Evolutionary conservation across 2,888 invertebrate species (phyloP).

Genomic region (Marronus borbonicus): DNA sequence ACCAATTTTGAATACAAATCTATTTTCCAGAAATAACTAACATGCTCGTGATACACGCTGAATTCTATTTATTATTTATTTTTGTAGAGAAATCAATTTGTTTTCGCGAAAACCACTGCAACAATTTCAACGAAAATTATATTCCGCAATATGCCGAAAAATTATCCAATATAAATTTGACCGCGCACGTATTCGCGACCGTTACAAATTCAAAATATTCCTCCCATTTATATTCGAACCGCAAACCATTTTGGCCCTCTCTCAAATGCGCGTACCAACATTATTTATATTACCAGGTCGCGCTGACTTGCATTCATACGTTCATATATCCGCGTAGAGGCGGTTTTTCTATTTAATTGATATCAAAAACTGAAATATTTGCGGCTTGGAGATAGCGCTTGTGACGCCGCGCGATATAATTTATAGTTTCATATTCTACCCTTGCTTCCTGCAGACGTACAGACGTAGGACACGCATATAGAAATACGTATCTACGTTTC

Average conservation of each 20-base stretch:
- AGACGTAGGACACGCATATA: too few relatives aligned
- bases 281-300: slow-evolving; percentile 5
- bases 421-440: slow-evolving; percentile 24
- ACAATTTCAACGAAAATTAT: too few relatives aligned
- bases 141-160: too few relatives aligned
- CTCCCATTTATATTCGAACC: slow-evolving; percentile 5
- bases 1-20: too few relatives aligned
- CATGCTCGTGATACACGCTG: too few relatives aligned
- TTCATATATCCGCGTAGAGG: slow-evolving; percentile 2
- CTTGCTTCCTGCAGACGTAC: not conserved
- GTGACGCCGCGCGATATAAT: slow-evolving; percentile 6
- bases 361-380: slow-evolving; percentile 24
- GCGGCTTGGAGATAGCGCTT: not conserved
- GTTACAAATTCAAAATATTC: slow-evolving; percentile 4
- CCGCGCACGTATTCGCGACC: too few relatives aligned
- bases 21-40: too few relatives aligned
- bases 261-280: too few relatives aligned
- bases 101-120: too few relatives aligned
- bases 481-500: too few relatives aligned
- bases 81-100: not conserved
- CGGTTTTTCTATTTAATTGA: slow-evolving; percentile 27
- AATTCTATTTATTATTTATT: too few relatives aligned
- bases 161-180: too few relatives aligned
- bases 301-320: not conserved
- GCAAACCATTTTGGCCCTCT: slow-evolving; percentile 1